Evolutionary conservation across 1,140 invertebrate species (phyloP).

Genomic region (Maconellicoccus hirsutus): DNA sequence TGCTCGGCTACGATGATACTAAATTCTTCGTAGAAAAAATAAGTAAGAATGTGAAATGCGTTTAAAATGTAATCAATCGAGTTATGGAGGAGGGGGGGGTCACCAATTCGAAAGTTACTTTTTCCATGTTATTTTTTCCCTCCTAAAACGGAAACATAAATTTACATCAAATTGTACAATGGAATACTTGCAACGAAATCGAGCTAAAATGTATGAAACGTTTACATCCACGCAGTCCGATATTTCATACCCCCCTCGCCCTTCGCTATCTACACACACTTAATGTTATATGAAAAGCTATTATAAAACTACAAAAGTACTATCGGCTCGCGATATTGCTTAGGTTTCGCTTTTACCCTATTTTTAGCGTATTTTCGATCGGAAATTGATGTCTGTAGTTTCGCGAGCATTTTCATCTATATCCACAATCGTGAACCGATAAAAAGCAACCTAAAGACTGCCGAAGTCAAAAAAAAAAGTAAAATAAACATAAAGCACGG

Average conservation of each 20-base stretch:
- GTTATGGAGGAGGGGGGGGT: too few species aligned
- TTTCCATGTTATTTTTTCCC: too few species aligned
- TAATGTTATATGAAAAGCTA: neutral
- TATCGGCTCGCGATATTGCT: neutral
- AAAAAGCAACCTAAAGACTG: neutral
- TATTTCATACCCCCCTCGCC: neutral
- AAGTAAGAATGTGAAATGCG: too few species aligned
- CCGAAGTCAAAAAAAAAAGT: neutral
- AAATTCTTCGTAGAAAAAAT: too few species aligned
- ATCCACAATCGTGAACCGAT: too few species aligned
- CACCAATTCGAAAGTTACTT: too few species aligned
- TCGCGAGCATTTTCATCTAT: too few species aligned
- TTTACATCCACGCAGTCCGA: neutral
- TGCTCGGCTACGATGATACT: too few species aligned
- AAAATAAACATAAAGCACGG: neutral
- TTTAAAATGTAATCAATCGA: too few species aligned
- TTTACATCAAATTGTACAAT: neutral
- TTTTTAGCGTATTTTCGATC: neutral
- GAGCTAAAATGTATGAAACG: neutral
- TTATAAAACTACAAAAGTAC: conserved; percentile 1
- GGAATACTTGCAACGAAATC: neutral
- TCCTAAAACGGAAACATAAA: neutral
- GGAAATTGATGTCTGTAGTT: too few species aligned
- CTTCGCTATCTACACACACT: neutral
- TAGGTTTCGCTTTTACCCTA: neutral